Conservation (phyloP, 2,888 invertebrate genomes). For the Synergus laeviventris region DNA sequence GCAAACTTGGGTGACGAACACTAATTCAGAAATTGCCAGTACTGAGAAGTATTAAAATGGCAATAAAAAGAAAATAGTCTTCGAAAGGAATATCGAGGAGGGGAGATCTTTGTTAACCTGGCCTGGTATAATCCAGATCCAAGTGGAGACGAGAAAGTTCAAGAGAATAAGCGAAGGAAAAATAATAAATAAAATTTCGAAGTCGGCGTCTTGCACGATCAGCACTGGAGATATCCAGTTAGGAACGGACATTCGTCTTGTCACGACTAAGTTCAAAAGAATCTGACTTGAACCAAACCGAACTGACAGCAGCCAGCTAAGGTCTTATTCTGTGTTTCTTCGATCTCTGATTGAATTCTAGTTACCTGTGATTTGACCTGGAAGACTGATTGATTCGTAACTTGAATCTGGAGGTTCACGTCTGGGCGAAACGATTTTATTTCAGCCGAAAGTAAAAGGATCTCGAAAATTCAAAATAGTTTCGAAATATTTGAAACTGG, state of each 20-base stretch:
- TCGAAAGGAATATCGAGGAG: constrained; percentile 4
- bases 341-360: not conserved
- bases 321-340: not conserved
- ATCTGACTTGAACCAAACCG: constrained; percentile 59
- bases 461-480: not conserved
- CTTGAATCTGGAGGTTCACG: not conserved
- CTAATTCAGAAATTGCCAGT: not conserved
- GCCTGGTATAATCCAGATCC: constrained; percentile 34
- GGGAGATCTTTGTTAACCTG: constrained; percentile 31
- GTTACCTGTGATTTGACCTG: constrained; percentile 4
- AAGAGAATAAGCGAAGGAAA: constrained; percentile 12
- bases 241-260: constrained; percentile 50
- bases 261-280: constrained; percentile 33
- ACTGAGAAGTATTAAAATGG: not conserved
- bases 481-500: constrained; percentile 14
- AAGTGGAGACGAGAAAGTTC: constrained; percentile 7
- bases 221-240: constrained; percentile 62
- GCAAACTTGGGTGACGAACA: not conserved
- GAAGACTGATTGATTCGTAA: not conserved
- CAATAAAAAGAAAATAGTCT: constrained; percentile 29
- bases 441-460: not conserved
- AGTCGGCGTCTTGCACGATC: not conserved
- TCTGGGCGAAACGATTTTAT: not conserved
- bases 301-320: constrained; percentile 48
- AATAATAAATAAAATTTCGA: constrained; percentile 24